Conservation (phyloP, 1,140 invertebrate species). For the Zaprionus inermis region DNA sequence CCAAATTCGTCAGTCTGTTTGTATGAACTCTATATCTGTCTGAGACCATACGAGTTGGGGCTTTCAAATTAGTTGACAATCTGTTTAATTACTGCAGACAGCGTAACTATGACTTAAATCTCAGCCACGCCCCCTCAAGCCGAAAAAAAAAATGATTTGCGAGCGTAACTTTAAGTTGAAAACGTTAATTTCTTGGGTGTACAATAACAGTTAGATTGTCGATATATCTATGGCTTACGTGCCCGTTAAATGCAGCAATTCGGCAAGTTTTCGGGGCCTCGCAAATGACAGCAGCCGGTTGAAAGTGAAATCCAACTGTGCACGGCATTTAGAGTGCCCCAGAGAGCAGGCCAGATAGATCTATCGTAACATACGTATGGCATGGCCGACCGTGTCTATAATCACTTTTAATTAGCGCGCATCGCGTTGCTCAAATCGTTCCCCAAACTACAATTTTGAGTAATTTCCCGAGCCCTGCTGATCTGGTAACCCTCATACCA, state of each 20-base stretch:
- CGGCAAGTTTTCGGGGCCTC: not conserved
- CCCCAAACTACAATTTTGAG: conserved; percentile 64
- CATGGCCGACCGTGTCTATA: conserved; percentile 66
- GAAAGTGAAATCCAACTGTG: conserved; percentile 4
- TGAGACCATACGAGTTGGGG: no score
- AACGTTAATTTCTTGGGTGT: no score
- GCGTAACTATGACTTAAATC: no score
- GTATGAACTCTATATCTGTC: no score
- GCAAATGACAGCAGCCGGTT: not conserved
- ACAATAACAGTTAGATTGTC: no score
- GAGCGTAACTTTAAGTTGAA: no score
- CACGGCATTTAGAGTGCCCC: not conserved
- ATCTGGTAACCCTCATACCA: conserved; percentile 10
- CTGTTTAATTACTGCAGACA: no score
- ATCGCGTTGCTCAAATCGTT: conserved; percentile 30
- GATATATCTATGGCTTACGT: no score
- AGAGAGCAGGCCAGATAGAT: not conserved
- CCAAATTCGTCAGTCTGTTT: no score
- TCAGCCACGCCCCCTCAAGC: no score
- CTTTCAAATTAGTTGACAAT: not conserved
- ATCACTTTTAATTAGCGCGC: conserved; percentile 72
- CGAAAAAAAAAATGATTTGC: no score
- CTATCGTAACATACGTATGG: not conserved
- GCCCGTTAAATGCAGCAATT: not conserved
- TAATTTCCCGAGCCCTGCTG: conserved; percentile 49